These are phyloP conservation scores for Yponomeuta cagnagella DNA, from an alignment of 2,888 invertebrate genomes.

Conservation along the genomic window DNA sequence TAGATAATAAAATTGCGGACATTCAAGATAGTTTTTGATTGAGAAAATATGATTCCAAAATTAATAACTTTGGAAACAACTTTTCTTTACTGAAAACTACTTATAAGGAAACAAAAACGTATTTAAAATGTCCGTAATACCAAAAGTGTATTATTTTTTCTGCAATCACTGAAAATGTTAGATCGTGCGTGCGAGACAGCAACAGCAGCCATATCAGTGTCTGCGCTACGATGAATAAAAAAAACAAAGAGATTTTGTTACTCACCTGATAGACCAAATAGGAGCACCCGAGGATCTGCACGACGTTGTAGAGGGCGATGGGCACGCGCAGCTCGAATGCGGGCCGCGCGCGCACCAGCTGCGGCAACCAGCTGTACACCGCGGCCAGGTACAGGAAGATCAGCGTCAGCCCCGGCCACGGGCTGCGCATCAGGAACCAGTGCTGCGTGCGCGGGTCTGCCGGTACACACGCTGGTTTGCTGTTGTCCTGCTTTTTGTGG, in stretches of 20 bases:
- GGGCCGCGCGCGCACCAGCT: slow-evolving; percentile 79
- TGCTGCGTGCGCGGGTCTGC: slow-evolving; percentile 79
- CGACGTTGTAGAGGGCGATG: slow-evolving; percentile 80
- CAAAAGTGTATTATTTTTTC: too few species aligned
- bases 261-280: slow-evolving; percentile 77
- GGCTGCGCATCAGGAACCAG: slow-evolving; percentile 81
- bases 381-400: slow-evolving; percentile 78
- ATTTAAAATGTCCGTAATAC: too few species aligned
- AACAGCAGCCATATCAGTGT: too few species aligned
- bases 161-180: too few species aligned
- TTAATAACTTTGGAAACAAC: too few species aligned
- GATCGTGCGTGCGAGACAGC: too few species aligned
- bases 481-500: background rate
- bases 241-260: slow-evolving; percentile 1
- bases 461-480: slow-evolving; percentile 18
- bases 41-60: too few species aligned
- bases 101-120: too few species aligned
- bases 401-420: slow-evolving; percentile 78
- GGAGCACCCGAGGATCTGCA: slow-evolving; percentile 79
- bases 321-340: slow-evolving; percentile 78
- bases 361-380: slow-evolving; percentile 81
- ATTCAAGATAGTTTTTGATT: too few species aligned
- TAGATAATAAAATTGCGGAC: too few species aligned
- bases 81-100: too few species aligned
- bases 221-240: too few species aligned